A percentile compares a stretch with the other conserved stretches of the same genome.
Conservation (phyloP, 2,797 vertebrate genomes). For the Gobionotothen gibberifrons region DNA sequence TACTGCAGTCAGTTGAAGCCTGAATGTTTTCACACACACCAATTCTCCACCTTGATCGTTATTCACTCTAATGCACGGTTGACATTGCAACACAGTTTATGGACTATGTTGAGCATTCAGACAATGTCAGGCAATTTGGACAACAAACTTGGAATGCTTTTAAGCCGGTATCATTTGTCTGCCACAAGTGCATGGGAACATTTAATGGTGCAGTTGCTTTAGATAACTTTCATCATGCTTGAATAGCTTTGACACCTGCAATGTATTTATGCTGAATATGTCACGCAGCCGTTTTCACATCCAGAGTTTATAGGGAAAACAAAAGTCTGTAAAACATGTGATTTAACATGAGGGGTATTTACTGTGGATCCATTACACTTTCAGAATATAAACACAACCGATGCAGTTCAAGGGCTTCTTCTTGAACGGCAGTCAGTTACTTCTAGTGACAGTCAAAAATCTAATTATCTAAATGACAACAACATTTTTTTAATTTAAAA, state of each 20-base stretch:
- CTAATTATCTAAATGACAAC: slow-evolving; percentile 10
- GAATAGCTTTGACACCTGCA: not conserved
- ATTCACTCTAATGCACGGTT: slow-evolving; percentile 39
- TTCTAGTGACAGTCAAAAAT: slow-evolving; percentile 3
- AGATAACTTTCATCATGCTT: not conserved
- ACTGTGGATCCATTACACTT: not conserved
- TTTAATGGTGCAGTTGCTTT: not conserved
- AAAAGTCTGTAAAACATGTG: not conserved
- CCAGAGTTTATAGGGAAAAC: not conserved
- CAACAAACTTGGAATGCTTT: slow-evolving; percentile 18
- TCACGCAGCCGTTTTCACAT: not conserved
- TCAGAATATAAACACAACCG: not conserved
- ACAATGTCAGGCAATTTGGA: not conserved
- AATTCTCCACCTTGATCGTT: slow-evolving; percentile 23
- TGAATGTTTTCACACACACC: slow-evolving; percentile 35
- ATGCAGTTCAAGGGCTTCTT: slow-evolving; percentile 5
- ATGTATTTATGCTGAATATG: slow-evolving; percentile 2
- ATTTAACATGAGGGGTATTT: not conserved
- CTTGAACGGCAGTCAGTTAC: not conserved
- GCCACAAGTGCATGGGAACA: slow-evolving; percentile 2
- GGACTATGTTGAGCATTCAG: not conserved
- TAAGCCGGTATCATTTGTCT: not conserved
- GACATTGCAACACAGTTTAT: slow-evolving; percentile 4
- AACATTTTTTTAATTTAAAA: not conserved
- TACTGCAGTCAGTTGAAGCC: slow-evolving; percentile 28